Percentiles rank a stretch among this genome's conserved stretches.
Evolutionary conservation across 2,113 vertebrate genomes (phyloP).

Genomic region (Ctenomys sociabilis): DNA sequence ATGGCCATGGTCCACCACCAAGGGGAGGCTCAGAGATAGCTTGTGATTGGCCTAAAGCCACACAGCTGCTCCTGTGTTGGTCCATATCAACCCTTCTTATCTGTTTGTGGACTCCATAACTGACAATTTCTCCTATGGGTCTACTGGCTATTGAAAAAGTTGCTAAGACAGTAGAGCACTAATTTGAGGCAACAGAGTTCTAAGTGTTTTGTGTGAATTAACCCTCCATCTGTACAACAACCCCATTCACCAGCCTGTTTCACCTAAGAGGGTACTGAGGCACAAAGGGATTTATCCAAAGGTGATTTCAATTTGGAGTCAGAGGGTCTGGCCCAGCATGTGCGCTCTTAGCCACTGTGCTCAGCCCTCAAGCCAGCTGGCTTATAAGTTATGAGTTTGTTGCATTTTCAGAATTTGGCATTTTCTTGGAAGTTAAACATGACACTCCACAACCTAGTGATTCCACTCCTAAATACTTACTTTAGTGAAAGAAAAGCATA

Average conservation of each 20-base stretch:
- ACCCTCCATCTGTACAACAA: not conserved
- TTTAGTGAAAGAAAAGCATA: not conserved
- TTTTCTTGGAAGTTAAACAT: slow-evolving; percentile 6
- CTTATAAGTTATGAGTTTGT: not conserved
- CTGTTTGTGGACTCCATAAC: not conserved
- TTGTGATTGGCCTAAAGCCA: not conserved
- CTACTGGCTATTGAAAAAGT: not conserved
- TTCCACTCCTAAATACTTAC: not conserved
- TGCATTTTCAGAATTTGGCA: not conserved
- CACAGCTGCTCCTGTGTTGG: not conserved
- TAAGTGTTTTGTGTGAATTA: not conserved
- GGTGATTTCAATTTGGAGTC: not conserved
- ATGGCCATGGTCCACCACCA: not conserved
- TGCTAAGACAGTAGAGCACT: not conserved
- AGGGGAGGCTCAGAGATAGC: not conserved
- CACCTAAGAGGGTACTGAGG: not conserved
- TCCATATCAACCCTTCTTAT: not conserved
- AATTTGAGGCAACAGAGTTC: not conserved
- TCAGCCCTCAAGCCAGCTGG: not conserved
- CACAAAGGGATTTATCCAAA: not conserved
- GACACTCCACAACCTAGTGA: not conserved
- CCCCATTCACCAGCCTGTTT: not conserved
- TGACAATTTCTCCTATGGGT: not conserved
- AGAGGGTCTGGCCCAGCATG: not conserved
- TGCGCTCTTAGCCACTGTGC: not conserved